A percentile compares a stretch with the other conserved stretches of the same genome.
Evolutionary conservation across 1,140 invertebrate species (phyloP).

Genomic region (Heliconius hewitsoni): DNA sequence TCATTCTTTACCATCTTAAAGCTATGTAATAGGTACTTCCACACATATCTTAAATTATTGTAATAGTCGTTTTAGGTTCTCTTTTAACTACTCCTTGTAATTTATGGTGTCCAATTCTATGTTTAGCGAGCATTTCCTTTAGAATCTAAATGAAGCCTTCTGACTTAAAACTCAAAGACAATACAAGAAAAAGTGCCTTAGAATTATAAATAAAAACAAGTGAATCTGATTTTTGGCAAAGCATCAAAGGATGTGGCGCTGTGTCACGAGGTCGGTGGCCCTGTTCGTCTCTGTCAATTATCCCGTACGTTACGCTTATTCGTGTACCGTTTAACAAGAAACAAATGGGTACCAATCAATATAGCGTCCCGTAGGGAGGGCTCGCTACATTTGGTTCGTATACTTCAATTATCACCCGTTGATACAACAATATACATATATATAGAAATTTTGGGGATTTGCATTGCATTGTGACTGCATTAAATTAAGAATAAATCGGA

Average conservation of each 20-base stretch:
- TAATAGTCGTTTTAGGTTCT: too few species aligned
- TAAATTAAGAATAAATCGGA: too few species aligned
- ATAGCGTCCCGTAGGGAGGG: not conserved
- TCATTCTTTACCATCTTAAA: too few species aligned
- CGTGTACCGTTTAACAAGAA: constrained; percentile 21
- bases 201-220: constrained; percentile 4
- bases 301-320: constrained; percentile 27
- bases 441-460: not conserved
- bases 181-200: not conserved
- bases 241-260: constrained; percentile 23
- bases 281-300: constrained; percentile 37
- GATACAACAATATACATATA: not conserved
- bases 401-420: not conserved
- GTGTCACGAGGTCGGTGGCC: constrained; percentile 26
- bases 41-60: too few species aligned
- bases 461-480: too few species aligned
- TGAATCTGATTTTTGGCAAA: constrained; percentile 26
- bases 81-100: too few species aligned
- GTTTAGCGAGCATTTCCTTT: too few species aligned
- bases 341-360: constrained; percentile 34
- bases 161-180: not conserved
- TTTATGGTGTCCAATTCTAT: too few species aligned
- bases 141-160: too few species aligned
- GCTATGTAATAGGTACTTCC: too few species aligned
- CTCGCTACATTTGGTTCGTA: not conserved